Evolutionary conservation across 2,113 vertebrate species (phyloP), one percentile per base, ranked within the genome.

Genomic region (Seriola rivoliana): DNA sequence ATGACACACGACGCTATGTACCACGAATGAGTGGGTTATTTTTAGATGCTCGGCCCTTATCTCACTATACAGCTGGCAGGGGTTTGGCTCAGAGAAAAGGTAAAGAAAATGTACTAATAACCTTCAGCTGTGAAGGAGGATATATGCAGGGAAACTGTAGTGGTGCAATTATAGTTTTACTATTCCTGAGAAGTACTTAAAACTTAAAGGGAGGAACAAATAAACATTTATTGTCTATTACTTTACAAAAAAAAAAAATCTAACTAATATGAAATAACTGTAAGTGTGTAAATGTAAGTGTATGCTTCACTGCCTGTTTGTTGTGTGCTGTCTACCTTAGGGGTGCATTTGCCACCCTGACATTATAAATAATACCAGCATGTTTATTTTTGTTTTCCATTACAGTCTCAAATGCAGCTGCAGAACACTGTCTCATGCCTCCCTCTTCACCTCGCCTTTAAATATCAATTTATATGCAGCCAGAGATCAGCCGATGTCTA

Each of bases 1-100:
- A 91, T 90, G 91, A 89, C 86, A 87, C 44, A 0, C 34, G 25
- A 36, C 68, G 75, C 80, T 88, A 82, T 81, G 77, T 80, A 77
- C 46, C 44, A 44, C 17, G 38, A 91, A 76, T 60, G 66, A 88
- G 66, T 1, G 3, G 13, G 62, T 46, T 92, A 94, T 92, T 93
- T 93, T 93, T 92, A 92, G 90, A 77, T 75, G 25, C 68, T 48
- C 9, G 52, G 82, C 55, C 82, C 87, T 94, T 94, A 94, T 94
- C 93, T 87, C 86, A 63, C 81, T 63, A 16, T 81, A 87, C 93
- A 94, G 92, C 88, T 87, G 86, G 81, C 48, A 74, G 62, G 69
- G 75, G 85, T 85, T 83, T 70, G 78, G 70, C 82, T 80, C 44
- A 12, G 60, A 85, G 70, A 86, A 82, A 89, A 90, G 89, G 88